Conservation (phyloP, 2,797 vertebrate species). For the Lithobates pipiens region DNA sequence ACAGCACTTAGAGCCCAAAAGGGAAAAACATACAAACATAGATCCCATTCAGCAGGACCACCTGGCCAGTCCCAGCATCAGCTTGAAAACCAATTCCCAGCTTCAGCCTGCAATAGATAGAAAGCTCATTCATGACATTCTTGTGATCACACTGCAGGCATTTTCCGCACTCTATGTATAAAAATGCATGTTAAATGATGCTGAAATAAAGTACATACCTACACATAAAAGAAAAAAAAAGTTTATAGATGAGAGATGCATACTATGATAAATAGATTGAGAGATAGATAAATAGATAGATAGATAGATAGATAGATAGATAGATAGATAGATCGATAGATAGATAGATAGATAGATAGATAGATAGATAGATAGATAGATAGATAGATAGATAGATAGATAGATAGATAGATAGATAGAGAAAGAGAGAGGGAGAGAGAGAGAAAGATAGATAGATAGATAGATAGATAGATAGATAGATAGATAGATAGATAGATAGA, state of each 20-base stretch:
- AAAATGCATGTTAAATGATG: neutral
- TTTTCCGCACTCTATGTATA: slow-evolving; percentile 6
- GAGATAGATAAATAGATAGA: neutral
- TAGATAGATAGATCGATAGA: neutral
- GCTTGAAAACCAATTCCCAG: slow-evolving; percentile 40
- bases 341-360: neutral
- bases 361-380: neutral
- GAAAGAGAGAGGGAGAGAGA: neutral
- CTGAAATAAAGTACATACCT: neutral
- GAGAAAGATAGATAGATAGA: neutral
- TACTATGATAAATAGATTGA: neutral
- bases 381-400: neutral
- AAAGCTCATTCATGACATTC: slow-evolving; percentile 53
- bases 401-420: neutral
- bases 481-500: neutral
- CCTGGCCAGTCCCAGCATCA: slow-evolving; percentile 52
- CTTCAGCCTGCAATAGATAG: slow-evolving; percentile 35
- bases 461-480: neutral
- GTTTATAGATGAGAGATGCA: neutral
- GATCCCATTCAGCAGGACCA: slow-evolving; percentile 57
- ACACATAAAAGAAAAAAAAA: neutral
- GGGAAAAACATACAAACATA: slow-evolving; percentile 46
- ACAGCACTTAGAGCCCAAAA: slow-evolving; percentile 63
- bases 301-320: neutral
- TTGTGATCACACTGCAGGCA: slow-evolving; percentile 23